Evolutionary conservation across 2,888 invertebrate genomes (phyloP).

Genomic region (Megamerina dolium): DNA sequence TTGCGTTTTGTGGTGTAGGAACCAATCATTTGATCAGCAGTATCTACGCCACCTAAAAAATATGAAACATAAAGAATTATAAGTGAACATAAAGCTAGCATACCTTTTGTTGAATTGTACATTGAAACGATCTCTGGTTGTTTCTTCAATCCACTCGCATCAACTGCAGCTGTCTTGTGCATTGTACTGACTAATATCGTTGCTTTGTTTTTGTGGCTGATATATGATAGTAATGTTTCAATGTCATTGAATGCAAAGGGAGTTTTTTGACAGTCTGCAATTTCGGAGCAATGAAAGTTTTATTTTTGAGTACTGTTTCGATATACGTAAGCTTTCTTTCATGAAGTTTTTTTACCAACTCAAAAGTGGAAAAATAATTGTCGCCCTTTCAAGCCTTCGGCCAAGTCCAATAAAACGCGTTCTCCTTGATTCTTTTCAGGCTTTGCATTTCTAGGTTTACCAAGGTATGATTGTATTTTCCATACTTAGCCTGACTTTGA

Average conservation of each 20-base stretch:
- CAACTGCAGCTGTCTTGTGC: constrained; percentile 6
- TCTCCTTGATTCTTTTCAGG: too few species aligned
- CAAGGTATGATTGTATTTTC: constrained; percentile 8
- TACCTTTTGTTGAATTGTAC: too few species aligned
- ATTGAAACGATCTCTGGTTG: constrained; percentile 6
- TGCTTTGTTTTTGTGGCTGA: too few species aligned
- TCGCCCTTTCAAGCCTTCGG: constrained; percentile 2
- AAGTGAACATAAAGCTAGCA: too few species aligned
- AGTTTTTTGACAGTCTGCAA: constrained; percentile 8
- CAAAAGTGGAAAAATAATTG: background rate
- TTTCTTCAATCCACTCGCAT: constrained; percentile 4
- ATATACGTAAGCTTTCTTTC: constrained; percentile 6
- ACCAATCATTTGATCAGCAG: too few species aligned
- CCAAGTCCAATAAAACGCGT: background rate
- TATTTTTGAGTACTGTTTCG: constrained; percentile 2
- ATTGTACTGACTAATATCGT: constrained; percentile 9
- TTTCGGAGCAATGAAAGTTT: constrained; percentile 4
- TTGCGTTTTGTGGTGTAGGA: too few species aligned
- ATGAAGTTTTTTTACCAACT: constrained; percentile 2
- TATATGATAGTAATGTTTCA: too few species aligned
- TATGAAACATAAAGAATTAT: too few species aligned
- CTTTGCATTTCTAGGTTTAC: constrained; percentile 4
- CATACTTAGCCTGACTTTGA: background rate
- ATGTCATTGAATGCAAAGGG: constrained; percentile 9
- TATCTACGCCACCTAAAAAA: too few species aligned